Percentiles rank a stretch among this genome's conserved stretches.
Evolutionary conservation across 2,888 invertebrate genomes (phyloP).

Genomic region (Leptopterna dolabrata): DNA sequence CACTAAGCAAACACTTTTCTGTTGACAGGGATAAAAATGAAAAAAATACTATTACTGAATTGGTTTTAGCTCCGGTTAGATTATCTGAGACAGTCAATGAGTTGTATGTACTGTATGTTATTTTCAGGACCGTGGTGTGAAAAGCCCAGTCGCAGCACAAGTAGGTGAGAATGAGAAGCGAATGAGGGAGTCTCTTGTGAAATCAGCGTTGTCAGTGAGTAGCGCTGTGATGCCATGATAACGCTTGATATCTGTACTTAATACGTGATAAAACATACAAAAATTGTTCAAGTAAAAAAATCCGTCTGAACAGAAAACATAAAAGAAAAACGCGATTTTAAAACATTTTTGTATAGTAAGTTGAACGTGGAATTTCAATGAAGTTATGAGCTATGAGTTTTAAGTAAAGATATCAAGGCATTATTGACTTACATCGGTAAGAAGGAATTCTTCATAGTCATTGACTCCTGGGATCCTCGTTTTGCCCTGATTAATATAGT

Average conservation of each 20-base stretch:
- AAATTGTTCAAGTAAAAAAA: background rate
- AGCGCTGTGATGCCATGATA: background rate
- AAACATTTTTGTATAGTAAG: no score
- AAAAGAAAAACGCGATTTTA: background rate
- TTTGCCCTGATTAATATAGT: constrained; percentile 92
- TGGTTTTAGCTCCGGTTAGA: background rate
- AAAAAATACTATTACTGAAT: background rate
- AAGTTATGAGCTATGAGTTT: background rate
- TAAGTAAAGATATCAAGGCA: constrained; percentile 48
- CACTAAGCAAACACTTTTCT: constrained; percentile 76
- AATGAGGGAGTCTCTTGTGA: background rate
- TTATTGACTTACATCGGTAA: constrained; percentile 83
- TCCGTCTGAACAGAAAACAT: background rate
- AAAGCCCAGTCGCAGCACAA: background rate
- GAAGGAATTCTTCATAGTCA: constrained; percentile 89
- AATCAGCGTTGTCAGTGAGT: constrained; percentile 4
- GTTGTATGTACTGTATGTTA: constrained; percentile 18
- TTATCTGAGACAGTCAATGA: background rate
- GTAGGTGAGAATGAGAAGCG: background rate
- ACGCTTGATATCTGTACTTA: constrained; percentile 47
- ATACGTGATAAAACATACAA: background rate
- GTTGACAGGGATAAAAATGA: background rate
- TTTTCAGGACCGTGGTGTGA: background rate
- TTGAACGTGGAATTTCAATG: background rate
- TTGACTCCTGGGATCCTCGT: constrained; percentile 94